Percentiles rank a stretch among this genome's conserved stretches.
Conservation (phyloP, 2,113 vertebrate genomes). For the Gadus chalcogrammus region DNA sequence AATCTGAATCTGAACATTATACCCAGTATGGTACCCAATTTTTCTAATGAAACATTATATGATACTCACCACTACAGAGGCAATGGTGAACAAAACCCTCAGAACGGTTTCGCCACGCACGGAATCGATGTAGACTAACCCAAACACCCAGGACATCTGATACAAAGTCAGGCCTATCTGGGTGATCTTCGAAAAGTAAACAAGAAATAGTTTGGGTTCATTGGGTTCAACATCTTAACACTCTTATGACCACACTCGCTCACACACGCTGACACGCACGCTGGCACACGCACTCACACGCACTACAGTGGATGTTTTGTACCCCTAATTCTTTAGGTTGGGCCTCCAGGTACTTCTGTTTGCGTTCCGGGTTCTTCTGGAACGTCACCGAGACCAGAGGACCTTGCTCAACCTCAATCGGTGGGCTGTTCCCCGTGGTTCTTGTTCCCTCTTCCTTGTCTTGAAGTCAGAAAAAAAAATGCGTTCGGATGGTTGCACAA, state of each 20-base stretch:
- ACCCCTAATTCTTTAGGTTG: slow-evolving; percentile 74
- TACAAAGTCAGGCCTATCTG: slow-evolving; percentile 62
- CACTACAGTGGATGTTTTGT: background rate
- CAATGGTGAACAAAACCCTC: background rate
- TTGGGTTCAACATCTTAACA: slow-evolving; percentile 1
- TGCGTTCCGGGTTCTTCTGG: slow-evolving; percentile 51
- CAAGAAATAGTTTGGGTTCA: background rate
- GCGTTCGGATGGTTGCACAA: background rate
- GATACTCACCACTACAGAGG: too few species aligned
- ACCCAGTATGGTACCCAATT: too few species aligned
- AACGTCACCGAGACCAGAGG: slow-evolving; percentile 60
- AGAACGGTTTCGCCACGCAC: background rate
- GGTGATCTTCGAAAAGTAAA: slow-evolving; percentile 48
- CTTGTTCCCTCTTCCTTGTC: slow-evolving; percentile 24
- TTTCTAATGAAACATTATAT: too few species aligned
- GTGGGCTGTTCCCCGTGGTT: too few species aligned
- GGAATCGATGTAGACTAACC: too few species aligned
- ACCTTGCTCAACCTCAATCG: slow-evolving; percentile 18
- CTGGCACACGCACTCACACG: background rate
- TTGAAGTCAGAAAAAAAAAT: slow-evolving; percentile 15
- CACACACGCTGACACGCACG: too few species aligned
- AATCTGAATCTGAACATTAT: too few species aligned
- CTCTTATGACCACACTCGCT: background rate
- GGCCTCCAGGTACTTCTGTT: slow-evolving; percentile 67
- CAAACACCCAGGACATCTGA: slow-evolving; percentile 17